Conservation (phyloP, 2,113 vertebrate genomes). For the Cynoglossus semilaevis region DNA sequence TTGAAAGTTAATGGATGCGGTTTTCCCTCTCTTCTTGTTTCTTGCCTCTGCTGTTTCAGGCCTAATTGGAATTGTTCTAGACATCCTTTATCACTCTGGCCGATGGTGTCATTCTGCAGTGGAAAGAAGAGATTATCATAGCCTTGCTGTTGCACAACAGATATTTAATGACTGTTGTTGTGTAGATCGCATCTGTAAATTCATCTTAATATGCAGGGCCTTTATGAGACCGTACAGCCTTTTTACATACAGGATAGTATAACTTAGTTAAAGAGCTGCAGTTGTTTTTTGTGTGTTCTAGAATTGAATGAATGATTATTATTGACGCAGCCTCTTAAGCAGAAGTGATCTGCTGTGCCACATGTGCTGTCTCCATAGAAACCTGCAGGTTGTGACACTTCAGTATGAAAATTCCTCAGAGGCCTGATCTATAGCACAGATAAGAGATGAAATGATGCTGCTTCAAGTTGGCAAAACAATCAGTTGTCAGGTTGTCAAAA, state of each 20-base stretch:
- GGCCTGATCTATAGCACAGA: conserved; percentile 40
- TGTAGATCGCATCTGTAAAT: neutral
- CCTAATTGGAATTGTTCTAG: conserved; percentile 57
- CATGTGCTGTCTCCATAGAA: conserved; percentile 70
- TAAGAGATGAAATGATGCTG: conserved; percentile 13
- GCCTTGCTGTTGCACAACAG: neutral
- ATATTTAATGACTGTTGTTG: conserved; percentile 8
- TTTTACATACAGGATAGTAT: neutral
- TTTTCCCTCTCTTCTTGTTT: conserved; percentile 41
- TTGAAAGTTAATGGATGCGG: conserved; percentile 39
- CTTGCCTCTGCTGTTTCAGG: conserved; percentile 39
- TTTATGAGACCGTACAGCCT: neutral
- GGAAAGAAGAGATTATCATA: conserved; percentile 26
- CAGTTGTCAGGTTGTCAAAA: conserved; percentile 20
- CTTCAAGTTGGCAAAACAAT: conserved; percentile 42
- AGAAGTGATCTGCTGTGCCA: conserved; percentile 45
- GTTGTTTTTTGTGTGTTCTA: conserved; percentile 31
- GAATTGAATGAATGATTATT: conserved; percentile 46
- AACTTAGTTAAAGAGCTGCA: conserved; percentile 13
- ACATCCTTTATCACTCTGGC: conserved; percentile 51
- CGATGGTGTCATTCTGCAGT: conserved; percentile 35
- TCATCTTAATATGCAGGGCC: neutral
- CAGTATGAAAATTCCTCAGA: conserved; percentile 46
- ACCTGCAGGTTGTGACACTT: conserved; percentile 52
- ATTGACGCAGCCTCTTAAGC: conserved; percentile 48